Conservation (phyloP, 2,113 vertebrate species). For the Chitala chitala region DNA sequence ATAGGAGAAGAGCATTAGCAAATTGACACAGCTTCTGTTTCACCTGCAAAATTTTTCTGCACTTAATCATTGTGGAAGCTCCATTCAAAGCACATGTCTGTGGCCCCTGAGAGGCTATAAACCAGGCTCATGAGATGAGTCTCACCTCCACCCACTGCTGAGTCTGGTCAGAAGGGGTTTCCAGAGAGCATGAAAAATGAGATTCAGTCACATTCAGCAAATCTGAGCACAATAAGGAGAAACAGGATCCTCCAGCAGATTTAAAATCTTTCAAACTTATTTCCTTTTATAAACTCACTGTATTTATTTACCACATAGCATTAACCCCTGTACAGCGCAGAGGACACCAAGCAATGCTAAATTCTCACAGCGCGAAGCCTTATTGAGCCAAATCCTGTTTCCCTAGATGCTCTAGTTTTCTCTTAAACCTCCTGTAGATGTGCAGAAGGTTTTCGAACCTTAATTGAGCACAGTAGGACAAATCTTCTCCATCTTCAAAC, state of each 20-base stretch:
- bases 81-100: not conserved
- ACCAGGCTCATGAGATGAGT: not conserved
- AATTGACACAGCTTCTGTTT: not conserved
- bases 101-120: not conserved
- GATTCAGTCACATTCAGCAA: slow-evolving; percentile 12
- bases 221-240: slow-evolving; percentile 15
- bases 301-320: not conserved
- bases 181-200: slow-evolving; percentile 9
- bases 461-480: slow-evolving; percentile 28
- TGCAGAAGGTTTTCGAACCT: slow-evolving; percentile 18
- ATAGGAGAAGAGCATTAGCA: not conserved
- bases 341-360: not conserved
- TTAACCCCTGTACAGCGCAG: not conserved
- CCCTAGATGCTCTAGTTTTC: slow-evolving; percentile 18
- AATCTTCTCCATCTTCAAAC: slow-evolving; percentile 23
- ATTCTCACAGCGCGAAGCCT: slow-evolving; percentile 10
- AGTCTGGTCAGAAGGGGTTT: not conserved
- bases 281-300: not conserved
- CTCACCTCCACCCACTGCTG: not conserved
- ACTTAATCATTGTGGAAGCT: not conserved
- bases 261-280: slow-evolving; percentile 10
- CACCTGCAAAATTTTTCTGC: not conserved
- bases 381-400: slow-evolving; percentile 18
- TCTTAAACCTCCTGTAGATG: slow-evolving; percentile 18
- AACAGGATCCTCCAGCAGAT: slow-evolving; percentile 11